Base-by-base conservation (phyloP, 35 echinoderm and acorn worm genomes). In the Ophioderma brevispina region DNA sequence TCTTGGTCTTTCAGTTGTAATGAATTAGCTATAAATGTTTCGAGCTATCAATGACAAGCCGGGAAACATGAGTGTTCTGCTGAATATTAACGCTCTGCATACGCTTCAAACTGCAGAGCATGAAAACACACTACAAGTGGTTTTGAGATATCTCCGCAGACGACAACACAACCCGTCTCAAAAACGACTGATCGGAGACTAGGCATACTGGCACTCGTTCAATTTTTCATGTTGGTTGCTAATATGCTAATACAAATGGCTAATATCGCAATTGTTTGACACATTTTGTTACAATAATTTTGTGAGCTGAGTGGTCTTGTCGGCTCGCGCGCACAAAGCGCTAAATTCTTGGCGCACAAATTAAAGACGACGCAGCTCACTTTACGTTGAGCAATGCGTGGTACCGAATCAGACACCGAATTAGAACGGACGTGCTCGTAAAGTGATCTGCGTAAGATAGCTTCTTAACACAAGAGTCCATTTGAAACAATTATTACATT, bases 401-500 rank as follows among this genome's bases (percentile, higher is more conserved):
- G 17, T 70, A 30, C 10, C 5, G 59, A 70, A 70, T 70, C 59
- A 70, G 23, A 70, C 59, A 70, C 59, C 59, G 28, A 70, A 70
- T 70, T 70, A 70, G 59, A 70, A 25, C 59, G 59, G 59, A 70
- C 59, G 28, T 70, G 28, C 1, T 25, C 2, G 59, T 70, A 70
- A 70, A 70, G 59, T 70, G 59, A 70, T 70, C 59, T 25, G 4
- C 59, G 17, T 30, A 15, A 18, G 59, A 70, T 70, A 25, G 59
- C 59, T 70, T 70, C 59, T 70, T 70, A 70, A 70, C 59, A 70
- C 17, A 18, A 70, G 17, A 1, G 59, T 25, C 59, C 59, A 70
- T 70, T 70, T 70, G 59, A 70, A 70, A 70, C 59, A 70, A 70
- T 70, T 70, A 70, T 70, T 70, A 25, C 59, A 70, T 70, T 70